Evolutionary conservation across 2,888 invertebrate genomes (phyloP).

Genomic region (Stegana nigrithorax): DNA sequence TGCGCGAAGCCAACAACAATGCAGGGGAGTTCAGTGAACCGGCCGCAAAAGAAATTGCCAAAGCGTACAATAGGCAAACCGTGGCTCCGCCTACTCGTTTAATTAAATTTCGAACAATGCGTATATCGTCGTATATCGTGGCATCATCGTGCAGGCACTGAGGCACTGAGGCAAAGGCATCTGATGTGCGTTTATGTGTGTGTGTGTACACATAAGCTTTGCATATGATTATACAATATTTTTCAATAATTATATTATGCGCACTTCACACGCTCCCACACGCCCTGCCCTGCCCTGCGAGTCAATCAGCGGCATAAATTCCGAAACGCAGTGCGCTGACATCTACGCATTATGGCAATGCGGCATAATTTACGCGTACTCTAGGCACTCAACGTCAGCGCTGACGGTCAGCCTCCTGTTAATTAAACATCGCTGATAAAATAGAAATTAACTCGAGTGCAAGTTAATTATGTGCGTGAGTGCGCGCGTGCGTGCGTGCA

Average conservation of each 20-base stretch:
- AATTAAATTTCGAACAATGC: conserved; percentile 7
- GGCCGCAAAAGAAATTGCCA: too few relatives aligned
- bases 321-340: background rate
- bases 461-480: conserved; percentile 51
- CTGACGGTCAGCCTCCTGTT: conserved; percentile 35
- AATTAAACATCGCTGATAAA: conserved; percentile 56
- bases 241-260: background rate
- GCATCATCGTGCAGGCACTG: too few relatives aligned
- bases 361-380: conserved; percentile 44
- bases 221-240: background rate
- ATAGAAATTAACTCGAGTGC: conserved; percentile 59
- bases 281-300: background rate
- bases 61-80: background rate
- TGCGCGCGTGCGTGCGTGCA: conserved; percentile 34
- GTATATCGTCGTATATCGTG: too few relatives aligned
- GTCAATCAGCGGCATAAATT: background rate
- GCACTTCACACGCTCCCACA: background rate
- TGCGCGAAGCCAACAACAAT: too few relatives aligned
- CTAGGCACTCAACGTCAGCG: conserved; percentile 7
- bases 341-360: conserved; percentile 42
- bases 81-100: background rate
- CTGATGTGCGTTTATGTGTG: too few relatives aligned
- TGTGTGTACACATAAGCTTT: too few relatives aligned
- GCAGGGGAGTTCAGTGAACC: too few relatives aligned
- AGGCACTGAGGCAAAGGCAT: too few relatives aligned